A percentile compares a stretch with the other conserved stretches of the same genome.
phyloP scores from a whole-genome alignment of 2,113 vertebrate species.

The Orientallactaga bullata region DNA sequence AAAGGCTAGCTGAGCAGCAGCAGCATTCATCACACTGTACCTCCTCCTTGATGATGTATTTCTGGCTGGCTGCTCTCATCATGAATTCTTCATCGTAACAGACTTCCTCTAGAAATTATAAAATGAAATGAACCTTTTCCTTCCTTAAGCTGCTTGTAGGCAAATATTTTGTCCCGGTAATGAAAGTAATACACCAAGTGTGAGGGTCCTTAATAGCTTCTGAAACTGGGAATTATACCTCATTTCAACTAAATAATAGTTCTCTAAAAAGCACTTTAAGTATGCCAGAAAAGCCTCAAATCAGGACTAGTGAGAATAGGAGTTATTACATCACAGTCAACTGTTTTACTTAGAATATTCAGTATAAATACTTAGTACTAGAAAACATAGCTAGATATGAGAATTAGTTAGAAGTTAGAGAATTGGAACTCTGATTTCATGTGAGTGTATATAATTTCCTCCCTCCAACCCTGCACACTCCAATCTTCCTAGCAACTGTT shows the following conservation, averaged over 20 bases:
- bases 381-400: neutral
- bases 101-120: too few relatives aligned
- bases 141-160: too few relatives aligned
- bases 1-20: too few relatives aligned
- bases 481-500: neutral
- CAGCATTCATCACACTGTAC: too few relatives aligned
- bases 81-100: too few relatives aligned
- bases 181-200: too few relatives aligned
- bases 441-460: neutral
- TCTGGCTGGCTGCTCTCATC: too few relatives aligned
- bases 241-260: neutral
- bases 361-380: neutral
- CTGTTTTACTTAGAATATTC: neutral
- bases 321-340: neutral
- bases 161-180: too few relatives aligned
- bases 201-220: neutral
- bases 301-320: neutral
- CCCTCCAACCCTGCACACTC: neutral
- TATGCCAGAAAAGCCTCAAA: neutral
- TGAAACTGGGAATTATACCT: neutral
- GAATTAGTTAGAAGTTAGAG: neutral
- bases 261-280: neutral
- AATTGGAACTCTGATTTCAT: neutral
- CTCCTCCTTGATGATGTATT: too few relatives aligned
- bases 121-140: too few relatives aligned